Percentiles rank a stretch among this genome's conserved stretches.
Evolutionary conservation across 2,113 vertebrate species (phyloP).

Genomic region (Coptodon bakossiorum): DNA sequence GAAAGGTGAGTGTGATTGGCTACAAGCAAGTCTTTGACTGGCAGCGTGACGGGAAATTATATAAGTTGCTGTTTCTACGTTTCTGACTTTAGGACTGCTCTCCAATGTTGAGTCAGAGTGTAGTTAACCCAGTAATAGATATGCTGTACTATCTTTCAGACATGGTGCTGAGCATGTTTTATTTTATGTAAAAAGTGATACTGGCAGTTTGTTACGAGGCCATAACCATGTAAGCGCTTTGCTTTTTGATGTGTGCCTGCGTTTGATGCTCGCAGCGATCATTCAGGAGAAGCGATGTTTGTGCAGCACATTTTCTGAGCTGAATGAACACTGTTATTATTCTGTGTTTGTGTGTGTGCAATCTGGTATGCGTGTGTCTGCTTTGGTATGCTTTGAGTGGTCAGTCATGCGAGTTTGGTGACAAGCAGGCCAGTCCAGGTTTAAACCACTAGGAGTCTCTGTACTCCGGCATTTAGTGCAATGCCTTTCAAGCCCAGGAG

Average conservation of each 20-base stretch:
- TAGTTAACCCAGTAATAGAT: neutral
- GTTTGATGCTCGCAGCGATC: neutral
- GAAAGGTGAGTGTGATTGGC: slow-evolving; percentile 41
- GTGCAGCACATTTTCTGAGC: neutral
- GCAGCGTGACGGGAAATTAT: neutral
- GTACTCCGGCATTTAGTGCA: neutral
- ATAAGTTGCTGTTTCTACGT: neutral
- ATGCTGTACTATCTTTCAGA: neutral
- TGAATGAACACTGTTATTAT: neutral
- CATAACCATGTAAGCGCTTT: neutral
- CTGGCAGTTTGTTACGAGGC: neutral
- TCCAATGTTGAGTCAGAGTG: neutral
- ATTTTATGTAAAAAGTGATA: neutral
- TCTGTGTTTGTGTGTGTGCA: neutral
- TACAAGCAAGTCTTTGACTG: neutral
- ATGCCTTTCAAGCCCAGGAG: neutral
- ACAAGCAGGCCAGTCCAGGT: neutral
- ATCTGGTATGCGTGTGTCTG: neutral
- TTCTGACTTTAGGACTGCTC: neutral
- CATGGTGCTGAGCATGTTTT: neutral
- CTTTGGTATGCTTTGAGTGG: slow-evolving; percentile 15
- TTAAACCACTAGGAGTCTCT: slow-evolving; percentile 42
- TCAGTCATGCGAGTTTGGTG: slow-evolving; percentile 18
- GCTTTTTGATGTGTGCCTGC: neutral
- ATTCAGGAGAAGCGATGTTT: neutral